Evolutionary conservation across 2,113 vertebrate species (phyloP), one percentile per base, ranked within the genome.

Genomic region (Percina caprodes): DNA sequence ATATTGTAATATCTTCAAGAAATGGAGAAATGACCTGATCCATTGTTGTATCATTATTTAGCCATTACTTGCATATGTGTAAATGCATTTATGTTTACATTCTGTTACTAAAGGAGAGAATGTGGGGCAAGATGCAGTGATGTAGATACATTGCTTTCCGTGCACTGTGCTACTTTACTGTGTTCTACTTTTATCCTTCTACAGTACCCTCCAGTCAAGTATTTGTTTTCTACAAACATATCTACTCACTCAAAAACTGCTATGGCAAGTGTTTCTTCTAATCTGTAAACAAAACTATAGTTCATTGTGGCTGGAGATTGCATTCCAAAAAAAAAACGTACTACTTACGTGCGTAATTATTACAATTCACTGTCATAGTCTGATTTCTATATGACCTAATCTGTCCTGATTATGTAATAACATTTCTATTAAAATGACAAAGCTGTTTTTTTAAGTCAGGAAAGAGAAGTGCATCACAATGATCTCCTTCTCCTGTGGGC

Each of bases 121-220:
- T 63, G 14, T 35, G 15, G 16, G 52, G 35, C 58, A 23, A 30
- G 77, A 63, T 35, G 9, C 59, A 56, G 35, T 33, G 59, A 55
- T 33, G 58, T 15, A 60, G 21, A 68, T 21, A 21, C 61, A 61
- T 54, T 13, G 30, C 15, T 61, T 51, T 62, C 6, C 15, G 19
- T n/a, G 45, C 24, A 48, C n/a, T 68, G 63, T 59, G 65, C 54
- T 67, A 19, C 42, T 68, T 15, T 7, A 10, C 60, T 6, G 35
- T 56, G 73, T 33, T 24, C 48, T 49, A 42, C 60, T 75, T 74
- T 23, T 39, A 35, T 52, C 46, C 35, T 15, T 66, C 23, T 51
- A 24, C 42, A 51, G 10, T n/a, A 30, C 16, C 30, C 30, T 69
- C 11, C 23, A 7, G 42, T 49, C 61, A n/a, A 23, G 42, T 6